A percentile compares a stretch with the other conserved stretches of the same genome.
phyloP scores from a whole-genome alignment of 2,113 vertebrate genomes.

The Bujurquina vittata region DNA sequence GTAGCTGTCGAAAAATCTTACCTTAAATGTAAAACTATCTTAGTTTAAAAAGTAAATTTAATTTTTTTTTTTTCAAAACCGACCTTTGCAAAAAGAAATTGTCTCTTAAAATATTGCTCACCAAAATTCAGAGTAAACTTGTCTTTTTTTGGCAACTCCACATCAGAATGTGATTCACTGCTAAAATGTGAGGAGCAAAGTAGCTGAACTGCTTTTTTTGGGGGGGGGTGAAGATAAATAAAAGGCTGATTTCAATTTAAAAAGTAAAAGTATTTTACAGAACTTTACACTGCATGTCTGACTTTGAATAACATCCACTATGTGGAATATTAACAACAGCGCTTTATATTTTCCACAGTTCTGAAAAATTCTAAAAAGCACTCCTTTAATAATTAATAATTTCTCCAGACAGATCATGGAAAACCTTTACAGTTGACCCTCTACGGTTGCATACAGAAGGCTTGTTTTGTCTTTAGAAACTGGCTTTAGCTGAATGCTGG shows the following conservation, averaged over 20 bases:
- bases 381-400: not conserved
- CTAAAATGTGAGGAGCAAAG: not conserved
- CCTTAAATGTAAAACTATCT: not conserved
- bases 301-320: not conserved
- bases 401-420: not conserved
- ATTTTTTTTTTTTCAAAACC: no score
- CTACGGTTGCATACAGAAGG: not conserved
- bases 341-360: not conserved
- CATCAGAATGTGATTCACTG: not conserved
- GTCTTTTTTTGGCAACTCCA: no score
- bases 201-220: no score
- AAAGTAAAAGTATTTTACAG: no score
- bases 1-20: not conserved
- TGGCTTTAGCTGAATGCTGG: not conserved
- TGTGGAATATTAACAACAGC: not conserved
- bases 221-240: not conserved
- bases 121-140: no score
- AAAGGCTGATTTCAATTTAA: no score
- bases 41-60: not conserved
- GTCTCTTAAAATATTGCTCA: no score
- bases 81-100: no score
- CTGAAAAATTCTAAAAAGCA: not conserved
- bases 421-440: not conserved
- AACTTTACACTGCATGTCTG: no score
- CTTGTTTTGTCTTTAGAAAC: not conserved